These are phyloP conservation scores for Eupleurogrammus muticus DNA, from an alignment of 2,797 vertebrate species.

Conservation along the genomic window DNA sequence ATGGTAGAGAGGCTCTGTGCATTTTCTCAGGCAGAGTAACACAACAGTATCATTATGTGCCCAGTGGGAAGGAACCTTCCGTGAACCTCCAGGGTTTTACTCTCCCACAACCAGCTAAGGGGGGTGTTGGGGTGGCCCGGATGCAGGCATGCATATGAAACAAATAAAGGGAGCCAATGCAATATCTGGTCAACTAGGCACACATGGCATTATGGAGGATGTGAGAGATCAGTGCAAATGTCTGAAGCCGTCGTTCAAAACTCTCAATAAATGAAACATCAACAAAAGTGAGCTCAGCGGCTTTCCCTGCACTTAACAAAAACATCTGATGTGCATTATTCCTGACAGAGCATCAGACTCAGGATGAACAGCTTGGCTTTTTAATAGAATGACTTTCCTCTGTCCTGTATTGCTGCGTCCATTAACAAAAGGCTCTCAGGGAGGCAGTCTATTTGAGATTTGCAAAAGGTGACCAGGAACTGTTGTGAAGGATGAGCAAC, in stretches of 20 bases:
- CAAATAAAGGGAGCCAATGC: constrained; percentile 73
- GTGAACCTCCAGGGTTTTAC: constrained; percentile 73
- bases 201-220: constrained; percentile 80
- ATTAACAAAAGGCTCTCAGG: constrained; percentile 67
- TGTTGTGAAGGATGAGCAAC: constrained; percentile 34
- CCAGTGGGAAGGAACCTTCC: constrained; percentile 81
- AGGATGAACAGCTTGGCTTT: constrained; percentile 71
- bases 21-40: constrained; percentile 83
- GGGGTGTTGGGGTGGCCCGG: constrained; percentile 49
- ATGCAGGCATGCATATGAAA: constrained; percentile 80
- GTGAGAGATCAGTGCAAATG: constrained; percentile 80
- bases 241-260: constrained; percentile 77
- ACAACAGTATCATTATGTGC: constrained; percentile 83
- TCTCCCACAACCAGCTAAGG: constrained; percentile 76
- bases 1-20: constrained; percentile 70
- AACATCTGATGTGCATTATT: constrained; percentile 86
- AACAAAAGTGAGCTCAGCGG: constrained; percentile 77
- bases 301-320: constrained; percentile 83
- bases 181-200: constrained; percentile 80
- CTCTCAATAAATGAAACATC: constrained; percentile 85
- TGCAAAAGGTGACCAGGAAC: constrained; percentile 55
- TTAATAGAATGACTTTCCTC: constrained; percentile 69
- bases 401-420: constrained; percentile 40
- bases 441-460: constrained; percentile 57
- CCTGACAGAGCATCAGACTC: constrained; percentile 72